A percentile compares a stretch with the other conserved stretches of the same genome.
Evolutionary conservation across 2,113 vertebrate genomes (phyloP).

Genomic region (Zapus hudsonius): DNA sequence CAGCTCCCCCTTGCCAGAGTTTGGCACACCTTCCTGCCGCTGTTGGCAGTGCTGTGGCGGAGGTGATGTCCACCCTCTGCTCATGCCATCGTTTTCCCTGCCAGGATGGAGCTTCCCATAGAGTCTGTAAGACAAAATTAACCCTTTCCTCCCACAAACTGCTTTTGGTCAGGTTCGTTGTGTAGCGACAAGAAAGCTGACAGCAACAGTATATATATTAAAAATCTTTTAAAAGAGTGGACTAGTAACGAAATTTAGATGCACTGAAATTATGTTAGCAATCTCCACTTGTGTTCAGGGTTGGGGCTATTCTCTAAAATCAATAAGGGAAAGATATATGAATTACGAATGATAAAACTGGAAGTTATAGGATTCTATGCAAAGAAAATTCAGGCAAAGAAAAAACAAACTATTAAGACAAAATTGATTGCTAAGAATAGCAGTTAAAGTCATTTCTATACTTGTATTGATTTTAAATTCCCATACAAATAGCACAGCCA

Average conservation of each 20-base stretch:
- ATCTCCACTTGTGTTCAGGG: not conserved
- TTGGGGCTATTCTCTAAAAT: not conserved
- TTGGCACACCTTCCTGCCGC: too few species aligned
- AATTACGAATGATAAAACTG: slow-evolving; percentile 3
- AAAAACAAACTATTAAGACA: not conserved
- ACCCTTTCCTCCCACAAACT: too few species aligned
- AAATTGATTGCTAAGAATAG: not conserved
- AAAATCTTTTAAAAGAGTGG: not conserved
- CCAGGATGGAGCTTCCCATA: too few species aligned
- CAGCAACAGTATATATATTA: too few species aligned
- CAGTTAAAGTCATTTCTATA: not conserved
- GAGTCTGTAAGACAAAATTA: too few species aligned
- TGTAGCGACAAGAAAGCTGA: too few species aligned
- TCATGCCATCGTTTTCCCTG: too few species aligned
- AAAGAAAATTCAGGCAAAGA: not conserved
- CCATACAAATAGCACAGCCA: not conserved
- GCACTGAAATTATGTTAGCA: not conserved
- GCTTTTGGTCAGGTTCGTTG: too few species aligned
- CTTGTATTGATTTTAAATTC: not conserved
- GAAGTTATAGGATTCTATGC: not conserved
- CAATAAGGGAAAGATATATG: not conserved
- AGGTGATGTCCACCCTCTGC: too few species aligned
- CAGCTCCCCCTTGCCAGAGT: too few species aligned
- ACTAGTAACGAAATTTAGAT: not conserved
- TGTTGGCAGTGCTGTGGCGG: too few species aligned